These are phyloP conservation scores for Peromyscus nudipes DNA, from an alignment of 2,797 vertebrate genomes.

Conservation along the genomic window DNA sequence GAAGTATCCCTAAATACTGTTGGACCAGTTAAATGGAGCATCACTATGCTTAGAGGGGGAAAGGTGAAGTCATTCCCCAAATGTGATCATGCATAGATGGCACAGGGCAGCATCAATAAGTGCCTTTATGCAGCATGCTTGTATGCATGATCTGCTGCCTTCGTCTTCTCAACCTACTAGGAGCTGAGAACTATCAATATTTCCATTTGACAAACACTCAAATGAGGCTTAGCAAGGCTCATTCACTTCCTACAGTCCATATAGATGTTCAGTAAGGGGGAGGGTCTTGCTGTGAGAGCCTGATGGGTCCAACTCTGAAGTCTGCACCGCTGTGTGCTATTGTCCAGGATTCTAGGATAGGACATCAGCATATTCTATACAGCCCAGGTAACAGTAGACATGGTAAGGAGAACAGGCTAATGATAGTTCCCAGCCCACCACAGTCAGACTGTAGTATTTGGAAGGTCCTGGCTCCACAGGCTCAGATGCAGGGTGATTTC, in stretches of 20 bases:
- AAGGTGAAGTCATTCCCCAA: neutral
- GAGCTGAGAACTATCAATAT: neutral
- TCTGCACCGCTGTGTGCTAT: no score
- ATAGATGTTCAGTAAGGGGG: neutral
- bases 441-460: neutral
- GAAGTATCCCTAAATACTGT: neutral
- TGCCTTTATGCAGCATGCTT: neutral
- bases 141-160: accelerated
- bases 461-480: neutral
- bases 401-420: neutral
- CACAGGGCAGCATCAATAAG: accelerated
- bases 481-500: neutral
- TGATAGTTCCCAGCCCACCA: neutral
- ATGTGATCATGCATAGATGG: neutral
- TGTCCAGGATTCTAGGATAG: accelerated
- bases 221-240: neutral
- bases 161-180: neutral
- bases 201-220: neutral
- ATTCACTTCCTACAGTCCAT: accelerated
- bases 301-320: neutral
- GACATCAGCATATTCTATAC: accelerated
- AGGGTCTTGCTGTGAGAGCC: neutral
- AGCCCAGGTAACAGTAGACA: neutral
- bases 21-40: neutral
- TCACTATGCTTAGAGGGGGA: neutral